A percentile compares a stretch with the other conserved stretches of the same genome.
Conservation (phyloP, 2,888 invertebrate genomes). For the Pharmacophagus antenor region DNA sequence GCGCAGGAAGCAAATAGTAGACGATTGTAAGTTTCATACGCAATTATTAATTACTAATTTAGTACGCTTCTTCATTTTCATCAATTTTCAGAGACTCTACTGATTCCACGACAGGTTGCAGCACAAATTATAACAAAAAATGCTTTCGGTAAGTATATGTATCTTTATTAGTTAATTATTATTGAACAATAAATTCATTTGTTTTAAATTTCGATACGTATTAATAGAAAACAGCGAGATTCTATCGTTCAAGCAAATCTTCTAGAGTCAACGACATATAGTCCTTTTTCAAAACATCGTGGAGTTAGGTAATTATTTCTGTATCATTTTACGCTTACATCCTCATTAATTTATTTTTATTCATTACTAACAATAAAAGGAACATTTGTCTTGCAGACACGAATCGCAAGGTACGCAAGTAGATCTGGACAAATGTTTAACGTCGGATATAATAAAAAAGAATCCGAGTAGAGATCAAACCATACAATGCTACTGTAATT, state of each 20-base stretch:
- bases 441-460: slow-evolving; percentile 30
- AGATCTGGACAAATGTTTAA: slow-evolving; percentile 43
- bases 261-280: slow-evolving; percentile 15
- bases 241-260: slow-evolving; percentile 34
- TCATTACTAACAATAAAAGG: not conserved
- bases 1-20: not conserved
- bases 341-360: not conserved
- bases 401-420: slow-evolving; percentile 61
- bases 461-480: slow-evolving; percentile 41
- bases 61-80: not conserved
- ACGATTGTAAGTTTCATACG: slow-evolving; percentile 16
- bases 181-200: not conserved
- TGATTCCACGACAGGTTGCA: slow-evolving; percentile 13
- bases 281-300: slow-evolving; percentile 17
- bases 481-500: slow-evolving; percentile 47
- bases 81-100: slow-evolving; percentile 19
- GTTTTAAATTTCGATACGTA: not conserved
- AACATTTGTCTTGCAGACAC: slow-evolving; percentile 38
- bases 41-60: not conserved
- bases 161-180: too few relatives aligned
- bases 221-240: slow-evolving; percentile 30
- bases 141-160: slow-evolving; percentile 24
- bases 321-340: slow-evolving; percentile 1
- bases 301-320: slow-evolving; percentile 12
- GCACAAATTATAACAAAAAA: slow-evolving; percentile 22